These are phyloP conservation scores for Habroteleia sp. DNA, from an alignment of 2,888 invertebrate genomes.

Conservation along the genomic window DNA sequence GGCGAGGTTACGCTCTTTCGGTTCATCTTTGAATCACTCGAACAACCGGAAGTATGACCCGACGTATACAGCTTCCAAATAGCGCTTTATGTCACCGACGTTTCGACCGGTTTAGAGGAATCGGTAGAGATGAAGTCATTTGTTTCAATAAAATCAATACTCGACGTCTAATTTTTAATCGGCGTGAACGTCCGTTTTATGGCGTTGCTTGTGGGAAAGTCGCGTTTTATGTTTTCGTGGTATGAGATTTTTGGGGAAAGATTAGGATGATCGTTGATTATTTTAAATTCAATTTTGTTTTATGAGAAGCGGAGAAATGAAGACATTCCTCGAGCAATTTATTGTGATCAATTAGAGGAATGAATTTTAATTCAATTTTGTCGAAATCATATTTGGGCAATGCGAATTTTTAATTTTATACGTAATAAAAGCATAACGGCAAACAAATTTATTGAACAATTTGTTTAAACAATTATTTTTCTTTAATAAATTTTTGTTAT, in stretches of 20 bases:
- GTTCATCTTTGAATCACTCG: slow-evolving; percentile 34
- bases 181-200: slow-evolving; percentile 11
- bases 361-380: too few relatives aligned
- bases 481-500: too few relatives aligned
- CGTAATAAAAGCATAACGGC: too few relatives aligned
- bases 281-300: slow-evolving; percentile 27
- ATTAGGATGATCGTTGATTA: slow-evolving; percentile 24
- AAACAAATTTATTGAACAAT: too few relatives aligned
- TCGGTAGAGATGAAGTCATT: slow-evolving; percentile 27
- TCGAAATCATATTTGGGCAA: too few relatives aligned
- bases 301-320: not conserved
- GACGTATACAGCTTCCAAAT: slow-evolving; percentile 7
- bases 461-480: too few relatives aligned
- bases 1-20: slow-evolving; percentile 54
- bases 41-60: slow-evolving; percentile 61
- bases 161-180: slow-evolving; percentile 3
- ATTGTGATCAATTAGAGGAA: not conserved
- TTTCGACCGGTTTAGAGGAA: slow-evolving; percentile 6
- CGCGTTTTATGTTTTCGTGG: slow-evolving; percentile 30
- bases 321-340: slow-evolving; percentile 7
- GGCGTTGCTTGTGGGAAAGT: slow-evolving; percentile 28
- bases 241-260: slow-evolving; percentile 44
- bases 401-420: too few relatives aligned
- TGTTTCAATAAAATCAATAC: slow-evolving; percentile 50
- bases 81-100: slow-evolving; percentile 15